phyloP scores from a whole-genome alignment of 2,113 vertebrate species.

The Ranitomeya imitator region DNA sequence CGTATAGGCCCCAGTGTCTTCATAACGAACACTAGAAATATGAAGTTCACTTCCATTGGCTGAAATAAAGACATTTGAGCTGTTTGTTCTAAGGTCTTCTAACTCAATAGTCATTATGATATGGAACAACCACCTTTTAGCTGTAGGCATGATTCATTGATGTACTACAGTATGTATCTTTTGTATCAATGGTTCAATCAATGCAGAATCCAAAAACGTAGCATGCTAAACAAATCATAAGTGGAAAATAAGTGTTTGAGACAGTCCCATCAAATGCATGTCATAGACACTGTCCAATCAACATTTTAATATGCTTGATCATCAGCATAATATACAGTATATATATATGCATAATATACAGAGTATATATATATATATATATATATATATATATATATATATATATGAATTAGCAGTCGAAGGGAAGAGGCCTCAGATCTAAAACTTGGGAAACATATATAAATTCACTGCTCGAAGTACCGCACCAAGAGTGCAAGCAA shows the following conservation, averaged over 20 bases:
- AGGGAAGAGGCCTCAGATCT: neutral
- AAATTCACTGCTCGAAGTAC: no score
- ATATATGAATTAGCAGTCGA: neutral
- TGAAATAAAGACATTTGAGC: slow-evolving; percentile 65
- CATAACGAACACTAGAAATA: slow-evolving; percentile 89
- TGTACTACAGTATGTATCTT: neutral
- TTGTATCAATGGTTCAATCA: neutral
- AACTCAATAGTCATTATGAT: neutral
- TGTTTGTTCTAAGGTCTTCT: neutral
- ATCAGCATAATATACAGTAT: no score
- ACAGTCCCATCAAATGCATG: neutral
- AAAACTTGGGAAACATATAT: neutral
- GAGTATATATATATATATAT: no score
- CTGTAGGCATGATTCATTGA: neutral
- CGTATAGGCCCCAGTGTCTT: slow-evolving; percentile 95
- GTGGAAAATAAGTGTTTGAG: neutral
- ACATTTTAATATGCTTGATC: no score
- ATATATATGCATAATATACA: neutral
- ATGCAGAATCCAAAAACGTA: neutral
- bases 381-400: no score
- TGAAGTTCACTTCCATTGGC: slow-evolving; percentile 91
- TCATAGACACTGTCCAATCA: no score
- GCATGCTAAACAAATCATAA: neutral
- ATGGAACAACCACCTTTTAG: slow-evolving; percentile 1
- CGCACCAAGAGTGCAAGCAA: no score